Conservation (phyloP, 2,888 invertebrate genomes). For the Empis livida region DNA sequence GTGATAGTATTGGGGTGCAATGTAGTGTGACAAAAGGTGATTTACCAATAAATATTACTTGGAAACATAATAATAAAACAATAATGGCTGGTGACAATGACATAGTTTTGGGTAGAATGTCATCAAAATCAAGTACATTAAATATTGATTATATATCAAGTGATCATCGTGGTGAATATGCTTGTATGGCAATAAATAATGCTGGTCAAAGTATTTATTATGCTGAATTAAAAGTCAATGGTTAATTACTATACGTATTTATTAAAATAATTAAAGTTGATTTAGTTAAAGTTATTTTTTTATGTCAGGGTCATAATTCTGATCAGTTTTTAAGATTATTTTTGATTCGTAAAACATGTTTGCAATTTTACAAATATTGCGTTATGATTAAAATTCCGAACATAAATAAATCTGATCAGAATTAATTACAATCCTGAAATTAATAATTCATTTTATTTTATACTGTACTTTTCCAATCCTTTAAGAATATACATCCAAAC, state of each 20-base stretch:
- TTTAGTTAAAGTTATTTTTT: constrained; percentile 5
- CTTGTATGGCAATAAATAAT: constrained; percentile 47
- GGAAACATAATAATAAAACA: constrained; percentile 42
- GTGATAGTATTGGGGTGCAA: constrained; percentile 52
- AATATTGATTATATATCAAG: constrained; percentile 48
- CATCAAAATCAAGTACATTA: constrained; percentile 41
- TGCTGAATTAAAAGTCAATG: constrained; percentile 34
- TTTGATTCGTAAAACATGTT: no score
- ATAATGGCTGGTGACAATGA: constrained; percentile 30
- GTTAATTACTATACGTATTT: no score
- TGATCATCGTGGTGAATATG: constrained; percentile 50
- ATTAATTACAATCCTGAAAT: no score
- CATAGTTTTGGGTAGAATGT: constrained; percentile 30
- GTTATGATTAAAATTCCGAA: no score
- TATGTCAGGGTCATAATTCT: background rate
- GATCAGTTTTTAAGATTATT: no score
- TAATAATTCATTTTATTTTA: constrained; percentile 6
- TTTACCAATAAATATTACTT: constrained; percentile 49
- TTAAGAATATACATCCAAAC: no score
- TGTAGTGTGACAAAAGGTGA: constrained; percentile 51
- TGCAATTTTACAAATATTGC: no score
- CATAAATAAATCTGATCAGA: no score
- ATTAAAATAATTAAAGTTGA: constrained; percentile 7
- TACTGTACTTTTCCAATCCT: background rate
- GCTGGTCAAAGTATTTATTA: constrained; percentile 40